Base-by-base conservation (phyloP, 2,888 invertebrate genomes). In the Lepidocyrtinus sp. region DNA sequence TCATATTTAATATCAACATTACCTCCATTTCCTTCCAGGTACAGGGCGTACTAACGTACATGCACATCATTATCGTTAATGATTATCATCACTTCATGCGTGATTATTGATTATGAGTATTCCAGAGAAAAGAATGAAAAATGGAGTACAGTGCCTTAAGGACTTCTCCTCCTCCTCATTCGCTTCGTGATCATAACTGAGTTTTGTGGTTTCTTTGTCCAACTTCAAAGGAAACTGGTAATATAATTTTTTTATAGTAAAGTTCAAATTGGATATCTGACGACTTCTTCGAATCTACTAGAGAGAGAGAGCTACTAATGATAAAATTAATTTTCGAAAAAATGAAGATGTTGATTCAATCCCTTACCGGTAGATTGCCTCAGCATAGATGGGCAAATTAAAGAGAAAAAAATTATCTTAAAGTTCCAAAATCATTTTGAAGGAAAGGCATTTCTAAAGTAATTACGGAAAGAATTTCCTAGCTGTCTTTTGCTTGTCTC, bases 391-490 rank as follows among this genome's bases (percentile, higher is more conserved):
- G 36, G 36, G 12, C 7, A 12, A 9, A 36, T 36, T 36, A 12
- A 5, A 12, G 5, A 9, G 7, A 36, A 12, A 5, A 36, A 9
- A 9, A 9, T 36, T 5, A 36, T 5, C 36, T 12, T 5, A 12
- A 36, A 5, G 5, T 36, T 36, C 12, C 12, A 5, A 5, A 36
- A 36, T 36, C 12, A 36, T 36, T 36, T 36, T 36, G 12, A 12
- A 9, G 36, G 36, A 36, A 12, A 36, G 12, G 62, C 62, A 25
- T 62, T 64, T 78, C 73, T 22, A 68, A 73, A 78, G 78, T 78
- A 78, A 78, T 78, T 78, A 78, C 73, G 63, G 59, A 50, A 50
- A 68, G 78, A 78, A 78, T 78, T 73, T 27, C 12, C 27, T 67
- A 73, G 46, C 61, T 62, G 78, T 78, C 78, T 78, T 68, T 36